Percentiles rank a stretch among this genome's conserved stretches.
phyloP scores from a whole-genome alignment of 2,888 invertebrate genomes.

The Seira ritae region DNA sequence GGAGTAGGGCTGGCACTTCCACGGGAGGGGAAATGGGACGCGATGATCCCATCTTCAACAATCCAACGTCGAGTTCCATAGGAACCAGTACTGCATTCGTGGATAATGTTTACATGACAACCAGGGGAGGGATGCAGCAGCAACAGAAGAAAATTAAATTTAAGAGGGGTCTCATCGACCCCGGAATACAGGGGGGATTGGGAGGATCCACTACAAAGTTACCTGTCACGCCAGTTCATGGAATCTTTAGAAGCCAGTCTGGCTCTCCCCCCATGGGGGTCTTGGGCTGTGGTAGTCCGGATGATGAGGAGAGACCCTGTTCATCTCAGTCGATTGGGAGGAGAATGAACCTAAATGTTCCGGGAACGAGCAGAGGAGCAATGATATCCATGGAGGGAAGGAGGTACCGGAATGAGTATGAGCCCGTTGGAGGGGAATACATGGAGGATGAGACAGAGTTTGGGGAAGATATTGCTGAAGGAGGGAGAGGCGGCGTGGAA shows the following conservation, averaged over 20 bases:
- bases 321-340: slow-evolving; percentile 3
- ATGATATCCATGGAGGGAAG: not conserved
- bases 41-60: slow-evolving; percentile 5
- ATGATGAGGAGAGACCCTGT: slow-evolving; percentile 38
- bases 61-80: slow-evolving; percentile 31
- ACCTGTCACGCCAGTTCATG: slow-evolving; percentile 48
- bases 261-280: not conserved
- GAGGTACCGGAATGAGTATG: slow-evolving; percentile 17
- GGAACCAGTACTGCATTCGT: slow-evolving; percentile 46
- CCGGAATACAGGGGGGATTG: slow-evolving; percentile 31
- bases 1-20: slow-evolving; percentile 19
- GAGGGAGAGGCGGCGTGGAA: slow-evolving; percentile 2
- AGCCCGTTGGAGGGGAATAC: slow-evolving; percentile 21
- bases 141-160: slow-evolving; percentile 43
- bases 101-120: slow-evolving; percentile 48
- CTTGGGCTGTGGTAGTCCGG: slow-evolving; percentile 32
- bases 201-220: slow-evolving; percentile 32
- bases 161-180: slow-evolving; percentile 43
- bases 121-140: slow-evolving; percentile 25
- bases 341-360: slow-evolving; percentile 28
- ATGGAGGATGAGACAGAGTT: slow-evolving; percentile 50
- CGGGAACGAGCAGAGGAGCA: slow-evolving; percentile 22
- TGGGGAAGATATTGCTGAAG: slow-evolving; percentile 31
- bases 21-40: slow-evolving; percentile 22
- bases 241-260: slow-evolving; percentile 25